phyloP scores from a whole-genome alignment of 2,888 invertebrate species.

The Thelaira solivaga region DNA sequence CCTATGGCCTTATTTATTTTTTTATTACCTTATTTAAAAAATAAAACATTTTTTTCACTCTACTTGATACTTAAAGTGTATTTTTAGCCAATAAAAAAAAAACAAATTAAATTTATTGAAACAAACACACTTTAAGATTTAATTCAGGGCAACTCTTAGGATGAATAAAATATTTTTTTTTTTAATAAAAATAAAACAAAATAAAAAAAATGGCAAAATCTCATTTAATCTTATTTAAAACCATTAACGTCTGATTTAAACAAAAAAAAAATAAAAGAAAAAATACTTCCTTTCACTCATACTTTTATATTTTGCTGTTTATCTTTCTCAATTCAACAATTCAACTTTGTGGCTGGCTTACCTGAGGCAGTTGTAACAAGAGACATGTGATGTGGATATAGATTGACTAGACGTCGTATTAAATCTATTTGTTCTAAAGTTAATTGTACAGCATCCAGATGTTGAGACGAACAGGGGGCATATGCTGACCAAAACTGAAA shows the following conservation, averaged over 20 bases:
- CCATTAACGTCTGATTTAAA: not conserved
- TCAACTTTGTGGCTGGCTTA: conserved; percentile 74
- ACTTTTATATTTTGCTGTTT: not conserved
- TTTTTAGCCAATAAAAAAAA: no score
- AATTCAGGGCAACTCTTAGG: no score
- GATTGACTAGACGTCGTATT: conserved; percentile 87
- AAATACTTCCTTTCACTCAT: not conserved
- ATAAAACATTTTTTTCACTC: no score
- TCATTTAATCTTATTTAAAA: conserved; percentile 12
- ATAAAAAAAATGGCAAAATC: not conserved
- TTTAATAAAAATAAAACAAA: no score
- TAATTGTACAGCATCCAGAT: conserved; percentile 89
- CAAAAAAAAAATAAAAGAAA: no score
- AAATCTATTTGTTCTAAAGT: conserved; percentile 92
- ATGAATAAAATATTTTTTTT: no score
- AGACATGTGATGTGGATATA: conserved; percentile 87
- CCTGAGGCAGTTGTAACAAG: conserved; percentile 88
- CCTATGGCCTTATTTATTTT: no score
- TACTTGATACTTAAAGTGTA: no score
- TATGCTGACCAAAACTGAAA: conserved; percentile 91
- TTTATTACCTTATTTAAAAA: no score
- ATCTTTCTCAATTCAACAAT: not conserved
- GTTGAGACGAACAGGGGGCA: conserved; percentile 88
- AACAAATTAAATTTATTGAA: no score
- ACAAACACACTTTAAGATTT: no score